Evolutionary conservation across 2,113 vertebrate genomes (phyloP).

Genomic region (Ptilorrhoa leucosticta): DNA sequence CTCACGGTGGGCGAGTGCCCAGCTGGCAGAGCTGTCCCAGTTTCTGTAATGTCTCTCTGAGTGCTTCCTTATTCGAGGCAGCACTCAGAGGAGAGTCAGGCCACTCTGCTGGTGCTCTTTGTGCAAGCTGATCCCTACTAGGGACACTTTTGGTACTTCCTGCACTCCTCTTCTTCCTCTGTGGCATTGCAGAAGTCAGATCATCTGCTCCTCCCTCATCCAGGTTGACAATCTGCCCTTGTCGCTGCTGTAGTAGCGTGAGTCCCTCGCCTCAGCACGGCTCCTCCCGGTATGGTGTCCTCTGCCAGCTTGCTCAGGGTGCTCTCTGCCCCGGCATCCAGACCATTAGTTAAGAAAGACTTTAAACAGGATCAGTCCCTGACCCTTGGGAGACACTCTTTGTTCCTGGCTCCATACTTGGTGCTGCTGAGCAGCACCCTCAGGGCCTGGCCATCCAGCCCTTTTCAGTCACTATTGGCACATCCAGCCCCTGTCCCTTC

Average conservation of each 20-base stretch:
- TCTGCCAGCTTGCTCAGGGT: neutral
- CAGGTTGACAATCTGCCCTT: neutral
- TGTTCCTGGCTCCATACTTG: neutral
- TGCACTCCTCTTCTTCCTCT: neutral
- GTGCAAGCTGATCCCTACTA: neutral
- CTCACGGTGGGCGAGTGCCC: rapidly evolving
- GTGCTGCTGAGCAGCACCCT: neutral
- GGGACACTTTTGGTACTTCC: neutral
- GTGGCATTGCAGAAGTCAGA: neutral
- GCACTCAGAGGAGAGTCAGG: neutral
- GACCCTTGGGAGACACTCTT: neutral
- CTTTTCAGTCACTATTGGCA: neutral
- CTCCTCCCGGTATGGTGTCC: too few species aligned
- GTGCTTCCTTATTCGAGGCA: neutral
- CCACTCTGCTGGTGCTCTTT: neutral
- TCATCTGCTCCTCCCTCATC: neutral
- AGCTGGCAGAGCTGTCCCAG: neutral
- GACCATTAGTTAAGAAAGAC: too few species aligned
- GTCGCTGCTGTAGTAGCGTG: rapidly evolving
- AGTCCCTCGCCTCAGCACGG: too few species aligned
- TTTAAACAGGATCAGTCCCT: neutral
- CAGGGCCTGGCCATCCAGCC: neutral
- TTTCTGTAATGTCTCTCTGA: neutral
- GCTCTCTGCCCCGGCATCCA: neutral
- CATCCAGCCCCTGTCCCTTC: neutral